A percentile compares a stretch with the other conserved stretches of the same genome.
Conservation (phyloP, 2,888 invertebrate genomes). For the Brachypterus glaber region DNA sequence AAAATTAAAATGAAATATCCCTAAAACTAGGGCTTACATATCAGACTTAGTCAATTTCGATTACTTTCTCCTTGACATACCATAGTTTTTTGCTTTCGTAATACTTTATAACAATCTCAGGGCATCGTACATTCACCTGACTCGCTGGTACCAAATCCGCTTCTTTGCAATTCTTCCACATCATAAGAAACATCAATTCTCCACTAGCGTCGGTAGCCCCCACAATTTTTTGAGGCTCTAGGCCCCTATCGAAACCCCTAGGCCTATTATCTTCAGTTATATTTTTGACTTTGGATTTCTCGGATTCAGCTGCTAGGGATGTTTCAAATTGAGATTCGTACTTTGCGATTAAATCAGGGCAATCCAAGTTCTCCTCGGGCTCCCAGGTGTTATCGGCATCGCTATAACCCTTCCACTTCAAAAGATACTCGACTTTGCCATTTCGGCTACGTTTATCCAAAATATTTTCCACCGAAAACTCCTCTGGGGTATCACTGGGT, state of each 20-base stretch:
- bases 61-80: slow-evolving; percentile 33
- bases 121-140: slow-evolving; percentile 51
- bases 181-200: slow-evolving; percentile 79
- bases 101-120: slow-evolving; percentile 55
- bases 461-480: slow-evolving; percentile 68
- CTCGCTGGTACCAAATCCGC: slow-evolving; percentile 55
- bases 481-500: slow-evolving; percentile 42
- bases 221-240: slow-evolving; percentile 77
- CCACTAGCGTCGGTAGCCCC: slow-evolving; percentile 86
- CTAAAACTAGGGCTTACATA: too few species aligned
- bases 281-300: slow-evolving; percentile 35
- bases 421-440: slow-evolving; percentile 57
- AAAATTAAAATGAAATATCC: too few species aligned
- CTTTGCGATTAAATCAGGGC: slow-evolving; percentile 57
- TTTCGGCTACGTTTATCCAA: slow-evolving; percentile 57
- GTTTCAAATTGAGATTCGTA: slow-evolving; percentile 31
- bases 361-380: slow-evolving; percentile 69
- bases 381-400: slow-evolving; percentile 73
- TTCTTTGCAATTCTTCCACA: slow-evolving; percentile 66
- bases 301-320: slow-evolving; percentile 20
- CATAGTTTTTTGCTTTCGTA: slow-evolving; percentile 46
- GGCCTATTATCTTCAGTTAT: slow-evolving; percentile 42
- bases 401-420: slow-evolving; percentile 60
- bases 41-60: slow-evolving; percentile 32
- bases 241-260: slow-evolving; percentile 67